Conservation (phyloP, 2,888 invertebrate genomes). For the Callosobruchus maculatus region DNA sequence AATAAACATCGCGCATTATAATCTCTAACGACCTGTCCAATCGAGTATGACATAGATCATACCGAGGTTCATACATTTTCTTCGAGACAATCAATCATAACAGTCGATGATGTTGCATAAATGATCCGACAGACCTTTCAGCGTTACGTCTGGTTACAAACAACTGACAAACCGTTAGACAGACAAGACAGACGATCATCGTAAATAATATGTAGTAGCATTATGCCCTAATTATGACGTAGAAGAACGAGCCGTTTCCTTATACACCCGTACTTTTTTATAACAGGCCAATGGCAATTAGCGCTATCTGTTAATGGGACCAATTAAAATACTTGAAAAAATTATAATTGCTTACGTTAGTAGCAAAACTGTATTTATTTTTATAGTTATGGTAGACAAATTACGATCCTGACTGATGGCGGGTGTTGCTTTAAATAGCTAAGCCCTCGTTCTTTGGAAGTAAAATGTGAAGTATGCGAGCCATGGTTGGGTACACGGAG, state of each 20-base stretch:
- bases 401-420: too few species aligned
- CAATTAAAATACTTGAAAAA: neutral
- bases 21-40: neutral
- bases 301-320: neutral
- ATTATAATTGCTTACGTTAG: neutral
- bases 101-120: neutral
- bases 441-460: too few species aligned
- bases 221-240: neutral
- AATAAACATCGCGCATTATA: neutral
- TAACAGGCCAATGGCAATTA: neutral
- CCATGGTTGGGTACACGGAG: too few species aligned
- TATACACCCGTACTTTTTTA: neutral
- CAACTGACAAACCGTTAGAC: neutral
- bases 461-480: too few species aligned
- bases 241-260: neutral
- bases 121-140: neutral
- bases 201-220: neutral
- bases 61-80: neutral
- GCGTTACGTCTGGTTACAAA: neutral
- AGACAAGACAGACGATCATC: neutral
- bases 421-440: too few species aligned
- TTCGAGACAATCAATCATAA: neutral
- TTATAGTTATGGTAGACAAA: neutral
- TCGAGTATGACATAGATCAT: neutral
- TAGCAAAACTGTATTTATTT: neutral